These are phyloP conservation scores for Pteropus rufus DNA, from an alignment of 2,797 vertebrate species.

Conservation along the genomic window DNA sequence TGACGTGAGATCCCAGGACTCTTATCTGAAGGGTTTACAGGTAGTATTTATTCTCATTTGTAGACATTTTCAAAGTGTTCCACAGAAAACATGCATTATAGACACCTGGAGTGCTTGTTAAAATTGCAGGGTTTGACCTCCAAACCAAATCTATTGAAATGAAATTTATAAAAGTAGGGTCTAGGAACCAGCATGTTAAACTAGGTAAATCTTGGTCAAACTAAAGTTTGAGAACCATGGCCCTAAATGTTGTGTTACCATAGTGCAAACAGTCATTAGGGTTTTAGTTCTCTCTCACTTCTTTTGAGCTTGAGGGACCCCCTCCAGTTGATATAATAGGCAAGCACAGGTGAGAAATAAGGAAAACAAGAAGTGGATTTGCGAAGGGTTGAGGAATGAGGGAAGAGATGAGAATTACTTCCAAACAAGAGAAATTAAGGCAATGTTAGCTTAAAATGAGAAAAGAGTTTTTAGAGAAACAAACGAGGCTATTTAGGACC, in stretches of 20 bases:
- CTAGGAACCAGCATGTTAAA: neutral
- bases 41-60: constrained; percentile 12
- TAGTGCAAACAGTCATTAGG: neutral
- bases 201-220: constrained; percentile 15
- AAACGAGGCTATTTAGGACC: neutral
- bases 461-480: constrained; percentile 13
- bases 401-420: constrained; percentile 17
- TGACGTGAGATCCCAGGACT: neutral
- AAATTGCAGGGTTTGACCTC: constrained; percentile 32
- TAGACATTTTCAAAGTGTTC: constrained; percentile 15
- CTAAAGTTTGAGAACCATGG: neutral
- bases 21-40: neutral
- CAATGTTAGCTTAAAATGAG: neutral
- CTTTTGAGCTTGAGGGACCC: neutral
- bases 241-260: neutral
- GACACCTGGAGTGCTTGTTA: neutral
- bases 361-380: constrained; percentile 35
- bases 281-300: constrained; percentile 42
- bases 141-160: constrained; percentile 32
- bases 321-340: constrained; percentile 5
- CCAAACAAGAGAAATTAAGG: constrained; percentile 22
- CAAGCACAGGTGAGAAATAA: neutral
- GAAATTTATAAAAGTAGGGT: neutral
- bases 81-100: neutral
- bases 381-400: neutral